These are phyloP conservation scores for Aproaerema taeniolella DNA, from an alignment of 2,888 invertebrate species.

Conservation along the genomic window DNA sequence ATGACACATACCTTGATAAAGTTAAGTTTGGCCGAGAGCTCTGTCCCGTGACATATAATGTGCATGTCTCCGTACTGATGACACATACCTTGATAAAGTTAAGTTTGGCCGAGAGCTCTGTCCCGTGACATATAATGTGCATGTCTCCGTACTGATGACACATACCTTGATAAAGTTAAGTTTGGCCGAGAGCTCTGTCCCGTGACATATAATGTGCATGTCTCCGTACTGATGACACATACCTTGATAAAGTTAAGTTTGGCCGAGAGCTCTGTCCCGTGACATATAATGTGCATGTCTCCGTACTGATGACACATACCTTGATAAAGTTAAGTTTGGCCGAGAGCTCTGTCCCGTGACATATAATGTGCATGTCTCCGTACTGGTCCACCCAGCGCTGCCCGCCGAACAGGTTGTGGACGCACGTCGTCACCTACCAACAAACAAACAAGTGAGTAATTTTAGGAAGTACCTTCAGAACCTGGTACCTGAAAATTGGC, in stretches of 20 bases:
- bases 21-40: background rate
- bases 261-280: background rate
- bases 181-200: background rate
- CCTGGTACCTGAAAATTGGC: no score
- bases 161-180: background rate
- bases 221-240: no score
- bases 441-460: background rate
- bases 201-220: background rate
- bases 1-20: background rate
- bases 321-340: conserved; percentile 90
- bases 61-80: no score
- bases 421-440: conserved; percentile 85
- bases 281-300: no score
- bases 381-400: conserved; percentile 93
- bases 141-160: no score
- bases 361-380: conserved; percentile 85
- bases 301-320: no score
- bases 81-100: background rate
- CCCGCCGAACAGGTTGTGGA: conserved; percentile 89
- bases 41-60: background rate
- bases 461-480: no score
- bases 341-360: conserved; percentile 78
- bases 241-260: background rate
- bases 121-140: background rate
- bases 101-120: background rate